Percentiles rank a stretch among this genome's conserved stretches.
phyloP scores from a whole-genome alignment of 2,113 vertebrate genomes.

The Candoia aspera region DNA sequence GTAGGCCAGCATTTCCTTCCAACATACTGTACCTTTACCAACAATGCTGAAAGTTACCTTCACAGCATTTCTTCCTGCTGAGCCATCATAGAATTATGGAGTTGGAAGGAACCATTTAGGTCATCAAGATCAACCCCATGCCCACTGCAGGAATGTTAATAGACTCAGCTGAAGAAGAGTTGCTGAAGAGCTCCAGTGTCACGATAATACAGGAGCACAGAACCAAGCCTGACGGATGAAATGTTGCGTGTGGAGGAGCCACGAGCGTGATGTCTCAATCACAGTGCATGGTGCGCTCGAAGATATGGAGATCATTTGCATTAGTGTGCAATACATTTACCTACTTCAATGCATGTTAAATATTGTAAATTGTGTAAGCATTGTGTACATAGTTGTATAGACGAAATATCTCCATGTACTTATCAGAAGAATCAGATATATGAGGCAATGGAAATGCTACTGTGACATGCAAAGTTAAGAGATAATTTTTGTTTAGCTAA shows the following conservation, averaged over 20 bases:
- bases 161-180: not conserved
- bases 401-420: not conserved
- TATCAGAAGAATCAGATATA: not conserved
- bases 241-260: not conserved
- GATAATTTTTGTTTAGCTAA: not conserved
- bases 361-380: not conserved
- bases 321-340: not conserved
- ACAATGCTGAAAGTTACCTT: not conserved
- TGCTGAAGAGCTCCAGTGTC: not conserved
- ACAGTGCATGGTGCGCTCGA: constrained; percentile 22
- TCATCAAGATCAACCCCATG: not conserved
- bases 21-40: no score
- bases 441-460: not conserved
- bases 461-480: not conserved
- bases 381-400: not conserved
- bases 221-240: not conserved
- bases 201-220: not conserved
- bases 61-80: not conserved
- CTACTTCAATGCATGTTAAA: constrained; percentile 12
- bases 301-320: not conserved
- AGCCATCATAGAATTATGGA: not conserved
- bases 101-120: not conserved
- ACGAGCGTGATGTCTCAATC: constrained; percentile 44
- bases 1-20: no score
- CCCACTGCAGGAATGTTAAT: not conserved